Conservation (phyloP, 1,140 invertebrate genomes). For the Plodia interpunctella region DNA sequence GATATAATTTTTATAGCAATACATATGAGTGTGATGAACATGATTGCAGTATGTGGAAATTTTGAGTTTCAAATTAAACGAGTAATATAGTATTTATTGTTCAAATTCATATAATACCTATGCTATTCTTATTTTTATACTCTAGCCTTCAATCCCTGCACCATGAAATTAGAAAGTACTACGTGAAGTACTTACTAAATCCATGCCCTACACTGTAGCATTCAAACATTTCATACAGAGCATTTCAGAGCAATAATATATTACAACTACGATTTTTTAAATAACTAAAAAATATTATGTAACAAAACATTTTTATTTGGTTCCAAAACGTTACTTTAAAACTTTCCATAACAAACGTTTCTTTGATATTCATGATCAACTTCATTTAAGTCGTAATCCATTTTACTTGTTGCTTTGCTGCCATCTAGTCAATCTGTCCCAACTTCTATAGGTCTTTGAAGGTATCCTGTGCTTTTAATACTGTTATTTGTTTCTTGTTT, state of each 20-base stretch:
- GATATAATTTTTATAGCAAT: constrained; percentile 9
- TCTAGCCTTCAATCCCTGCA: too few species aligned
- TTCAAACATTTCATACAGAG: too few species aligned
- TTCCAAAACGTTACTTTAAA: constrained; percentile 13
- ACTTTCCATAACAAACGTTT: constrained; percentile 19
- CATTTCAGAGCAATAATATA: too few species aligned
- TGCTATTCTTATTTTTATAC: too few species aligned
- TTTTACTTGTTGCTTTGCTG: neutral
- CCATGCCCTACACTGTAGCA: too few species aligned
- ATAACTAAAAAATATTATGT: too few species aligned
- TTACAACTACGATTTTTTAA: too few species aligned
- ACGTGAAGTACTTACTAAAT: too few species aligned
- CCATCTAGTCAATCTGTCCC: constrained; percentile 22
- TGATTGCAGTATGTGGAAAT: constrained; percentile 10
- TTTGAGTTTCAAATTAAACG: neutral
- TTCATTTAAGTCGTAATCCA: neutral
- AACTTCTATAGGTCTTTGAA: too few species aligned
- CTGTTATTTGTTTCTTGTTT: neutral
- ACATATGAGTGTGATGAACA: constrained; percentile 1
- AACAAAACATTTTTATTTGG: neutral
- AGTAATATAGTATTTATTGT: too few species aligned
- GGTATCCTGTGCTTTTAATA: neutral
- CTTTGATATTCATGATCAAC: constrained; percentile 5
- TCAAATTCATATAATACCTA: too few species aligned
- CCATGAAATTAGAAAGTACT: too few species aligned